phyloP scores from a whole-genome alignment of 2,888 invertebrate genomes.

The Pycnomerus fuliginosus region DNA sequence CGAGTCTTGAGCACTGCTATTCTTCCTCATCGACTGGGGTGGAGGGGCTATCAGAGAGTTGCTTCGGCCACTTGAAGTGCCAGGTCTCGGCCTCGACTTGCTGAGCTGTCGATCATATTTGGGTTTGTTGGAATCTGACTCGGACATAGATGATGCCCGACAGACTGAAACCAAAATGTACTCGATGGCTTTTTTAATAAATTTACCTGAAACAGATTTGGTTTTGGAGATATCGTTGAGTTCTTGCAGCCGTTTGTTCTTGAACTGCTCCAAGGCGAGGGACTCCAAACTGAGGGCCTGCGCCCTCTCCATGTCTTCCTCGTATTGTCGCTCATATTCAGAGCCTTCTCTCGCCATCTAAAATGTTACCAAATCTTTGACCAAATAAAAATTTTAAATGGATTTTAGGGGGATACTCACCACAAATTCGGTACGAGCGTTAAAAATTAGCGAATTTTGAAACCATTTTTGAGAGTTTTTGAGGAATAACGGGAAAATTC shows the following conservation, averaged over 20 bases:
- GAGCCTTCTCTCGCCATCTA: slow-evolving; percentile 51
- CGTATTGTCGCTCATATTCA: slow-evolving; percentile 79
- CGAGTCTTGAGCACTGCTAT: slow-evolving; percentile 50
- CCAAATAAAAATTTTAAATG: no score
- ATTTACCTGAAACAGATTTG: slow-evolving; percentile 40
- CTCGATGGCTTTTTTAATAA: neutral
- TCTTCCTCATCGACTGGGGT: slow-evolving; percentile 44
- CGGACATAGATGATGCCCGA: slow-evolving; percentile 48
- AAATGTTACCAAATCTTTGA: no score
- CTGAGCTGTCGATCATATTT: slow-evolving; percentile 51
- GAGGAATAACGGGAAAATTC: no score
- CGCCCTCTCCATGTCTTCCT: slow-evolving; percentile 84
- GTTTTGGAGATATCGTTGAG: slow-evolving; percentile 30
- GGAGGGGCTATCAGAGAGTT: slow-evolving; percentile 55
- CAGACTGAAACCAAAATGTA: slow-evolving; percentile 38
- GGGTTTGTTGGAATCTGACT: slow-evolving; percentile 42
- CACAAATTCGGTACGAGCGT: no score
- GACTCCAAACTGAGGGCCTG: slow-evolving; percentile 86
- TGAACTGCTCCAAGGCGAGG: slow-evolving; percentile 78
- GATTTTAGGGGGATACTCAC: no score
- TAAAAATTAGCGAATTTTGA: no score
- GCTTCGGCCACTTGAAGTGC: slow-evolving; percentile 54
- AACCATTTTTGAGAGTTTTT: no score
- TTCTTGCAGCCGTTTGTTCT: slow-evolving; percentile 61
- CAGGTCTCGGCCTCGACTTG: slow-evolving; percentile 61